phyloP scores from a whole-genome alignment of 2,797 vertebrate genomes.

The Amphiprion clarkii region DNA sequence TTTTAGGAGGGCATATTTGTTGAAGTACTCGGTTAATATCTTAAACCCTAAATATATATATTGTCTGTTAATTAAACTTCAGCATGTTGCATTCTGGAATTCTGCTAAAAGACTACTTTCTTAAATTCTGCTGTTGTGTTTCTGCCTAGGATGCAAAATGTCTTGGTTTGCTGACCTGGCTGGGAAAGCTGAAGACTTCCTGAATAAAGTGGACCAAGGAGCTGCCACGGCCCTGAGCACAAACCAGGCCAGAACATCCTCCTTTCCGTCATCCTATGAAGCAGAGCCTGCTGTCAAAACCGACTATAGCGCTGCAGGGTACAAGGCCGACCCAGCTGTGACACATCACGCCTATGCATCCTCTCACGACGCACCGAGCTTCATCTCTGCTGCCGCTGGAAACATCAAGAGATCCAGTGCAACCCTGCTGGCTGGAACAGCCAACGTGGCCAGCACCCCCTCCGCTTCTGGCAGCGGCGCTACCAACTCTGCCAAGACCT shows the following conservation, averaged over 20 bases:
- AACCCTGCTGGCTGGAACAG: constrained; percentile 87
- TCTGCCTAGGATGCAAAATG: constrained; percentile 83
- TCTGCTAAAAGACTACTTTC: background rate
- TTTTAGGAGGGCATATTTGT: background rate
- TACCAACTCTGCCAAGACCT: constrained; percentile 77
- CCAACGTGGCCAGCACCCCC: constrained; percentile 74
- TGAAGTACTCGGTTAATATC: background rate
- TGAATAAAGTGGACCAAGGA: constrained; percentile 97
- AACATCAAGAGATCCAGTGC: constrained; percentile 91
- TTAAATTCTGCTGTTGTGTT: constrained; percentile 11
- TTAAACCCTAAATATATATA: background rate
- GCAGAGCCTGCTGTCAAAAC: constrained; percentile 61
- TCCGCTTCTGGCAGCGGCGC: constrained; percentile 62
- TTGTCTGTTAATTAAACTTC: background rate
- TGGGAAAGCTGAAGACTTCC: constrained; percentile 95
- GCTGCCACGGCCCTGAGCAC: constrained; percentile 93
- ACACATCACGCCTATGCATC: constrained; percentile 72
- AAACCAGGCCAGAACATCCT: constrained; percentile 50
- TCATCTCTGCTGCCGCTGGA: constrained; percentile 90
- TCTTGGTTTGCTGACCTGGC: constrained; percentile 96
- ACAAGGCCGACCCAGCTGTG: constrained; percentile 39
- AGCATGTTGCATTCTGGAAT: background rate
- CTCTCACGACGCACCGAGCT: constrained; percentile 78
- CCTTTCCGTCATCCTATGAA: constrained; percentile 63
- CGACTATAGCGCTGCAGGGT: constrained; percentile 68